A percentile compares a stretch with the other conserved stretches of the same genome.
Evolutionary conservation across 2,888 invertebrate species (phyloP).

Genomic region (Synergus umbraculus): DNA sequence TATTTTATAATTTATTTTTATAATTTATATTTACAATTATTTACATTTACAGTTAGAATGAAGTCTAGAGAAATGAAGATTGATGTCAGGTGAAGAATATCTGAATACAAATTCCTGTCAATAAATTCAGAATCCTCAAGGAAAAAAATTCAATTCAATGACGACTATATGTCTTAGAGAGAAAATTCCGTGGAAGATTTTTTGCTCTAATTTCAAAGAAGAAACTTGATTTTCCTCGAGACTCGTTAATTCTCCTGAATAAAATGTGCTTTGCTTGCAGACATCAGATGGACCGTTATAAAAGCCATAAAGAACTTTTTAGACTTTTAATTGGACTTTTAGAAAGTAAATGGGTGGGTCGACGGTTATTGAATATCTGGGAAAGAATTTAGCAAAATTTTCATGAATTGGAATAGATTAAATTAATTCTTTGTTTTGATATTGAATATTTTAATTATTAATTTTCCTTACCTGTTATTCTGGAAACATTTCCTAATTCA

Average conservation of each 20-base stretch:
- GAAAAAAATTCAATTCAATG: neutral
- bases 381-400: neutral
- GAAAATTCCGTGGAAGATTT: neutral
- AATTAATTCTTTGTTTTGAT: neutral
- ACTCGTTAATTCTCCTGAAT: slow-evolving; percentile 20
- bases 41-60: neutral
- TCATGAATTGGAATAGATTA: neutral
- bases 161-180: slow-evolving; percentile 7
- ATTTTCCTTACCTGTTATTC: slow-evolving; percentile 85
- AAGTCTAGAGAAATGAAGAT: neutral
- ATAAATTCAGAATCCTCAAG: neutral
- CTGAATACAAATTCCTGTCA: neutral
- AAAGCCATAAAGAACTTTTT: slow-evolving; percentile 25
- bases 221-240: slow-evolving; percentile 7
- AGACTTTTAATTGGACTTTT: slow-evolving; percentile 34
- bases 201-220: slow-evolving; percentile 6
- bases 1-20: no score
- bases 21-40: neutral
- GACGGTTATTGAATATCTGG: neutral
- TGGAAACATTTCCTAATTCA: slow-evolving; percentile 87
- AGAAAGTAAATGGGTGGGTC: slow-evolving; percentile 17
- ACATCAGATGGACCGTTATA: slow-evolving; percentile 16
- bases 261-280: slow-evolving; percentile 19
- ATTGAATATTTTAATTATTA: neutral
- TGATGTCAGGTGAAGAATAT: neutral